Percentiles rank a stretch among this genome's conserved stretches.
These are phyloP conservation scores for Chalcis sispes DNA, from an alignment of 2,888 invertebrate species.

Conservation along the genomic window DNA sequence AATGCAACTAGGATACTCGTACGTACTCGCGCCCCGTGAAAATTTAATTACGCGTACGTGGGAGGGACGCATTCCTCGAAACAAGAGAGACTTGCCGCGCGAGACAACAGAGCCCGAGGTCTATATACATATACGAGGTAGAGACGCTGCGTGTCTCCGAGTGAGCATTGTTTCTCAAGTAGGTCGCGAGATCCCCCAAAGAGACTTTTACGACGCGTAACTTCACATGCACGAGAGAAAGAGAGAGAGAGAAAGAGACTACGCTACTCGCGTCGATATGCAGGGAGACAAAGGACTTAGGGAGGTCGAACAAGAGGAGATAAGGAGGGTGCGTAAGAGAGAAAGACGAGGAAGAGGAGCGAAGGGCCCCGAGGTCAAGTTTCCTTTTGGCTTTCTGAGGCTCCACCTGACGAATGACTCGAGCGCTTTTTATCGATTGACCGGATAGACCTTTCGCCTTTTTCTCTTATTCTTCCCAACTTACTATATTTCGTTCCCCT, in stretches of 20 bases:
- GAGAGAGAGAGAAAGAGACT: not conserved
- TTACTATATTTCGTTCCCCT: not conserved
- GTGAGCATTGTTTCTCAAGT: constrained; percentile 51
- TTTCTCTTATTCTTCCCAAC: constrained; percentile 37
- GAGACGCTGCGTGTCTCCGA: constrained; percentile 6
- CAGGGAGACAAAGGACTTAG: not conserved
- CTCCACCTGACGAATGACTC: constrained; percentile 61
- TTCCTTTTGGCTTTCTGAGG: constrained; percentile 58
- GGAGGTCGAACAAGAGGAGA: not conserved
- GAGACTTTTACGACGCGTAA: constrained; percentile 27
- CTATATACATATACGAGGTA: not conserved
- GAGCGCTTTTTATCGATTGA: constrained; percentile 59
- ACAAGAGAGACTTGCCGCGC: constrained; percentile 1
- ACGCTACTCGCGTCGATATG: no score
- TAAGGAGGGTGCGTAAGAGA: not conserved
- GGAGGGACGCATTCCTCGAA: not conserved
- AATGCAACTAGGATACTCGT: not conserved
- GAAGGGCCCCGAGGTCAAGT: constrained; percentile 59
- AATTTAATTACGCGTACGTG: constrained; percentile 43
- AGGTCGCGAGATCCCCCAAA: constrained; percentile 54
- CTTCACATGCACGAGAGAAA: constrained; percentile 20
- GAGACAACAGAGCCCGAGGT: not conserved
- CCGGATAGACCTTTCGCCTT: constrained; percentile 52
- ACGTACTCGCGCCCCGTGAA: constrained; percentile 27
- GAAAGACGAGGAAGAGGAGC: not conserved